Evolutionary conservation across 2,113 vertebrate species (phyloP).

Genomic region (Dermatemys mawii): DNA sequence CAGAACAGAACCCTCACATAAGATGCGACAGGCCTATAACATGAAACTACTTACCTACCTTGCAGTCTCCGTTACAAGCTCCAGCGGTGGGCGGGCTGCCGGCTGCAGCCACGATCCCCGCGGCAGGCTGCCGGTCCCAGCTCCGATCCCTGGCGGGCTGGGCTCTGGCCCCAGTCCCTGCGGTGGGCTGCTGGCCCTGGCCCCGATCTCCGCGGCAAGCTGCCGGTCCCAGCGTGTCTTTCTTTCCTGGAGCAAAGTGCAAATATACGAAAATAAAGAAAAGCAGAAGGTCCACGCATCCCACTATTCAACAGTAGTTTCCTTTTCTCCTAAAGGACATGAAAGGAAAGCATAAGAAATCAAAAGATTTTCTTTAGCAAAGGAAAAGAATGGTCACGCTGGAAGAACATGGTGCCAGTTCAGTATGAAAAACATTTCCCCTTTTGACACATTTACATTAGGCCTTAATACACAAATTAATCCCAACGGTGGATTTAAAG

Average conservation of each 20-base stretch:
- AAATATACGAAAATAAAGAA: slow-evolving; percentile 67
- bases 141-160: too few relatives aligned
- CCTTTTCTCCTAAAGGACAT: slow-evolving; percentile 62
- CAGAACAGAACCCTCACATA: too few relatives aligned
- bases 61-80: slow-evolving; percentile 57
- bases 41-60: slow-evolving; percentile 53
- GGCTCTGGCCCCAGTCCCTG: too few relatives aligned
- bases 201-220: too few relatives aligned
- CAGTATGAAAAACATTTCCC: slow-evolving; percentile 63
- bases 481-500: slow-evolving; percentile 22
- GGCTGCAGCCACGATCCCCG: too few relatives aligned
- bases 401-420: slow-evolving; percentile 39
- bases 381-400: slow-evolving; percentile 57
- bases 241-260: slow-evolving; percentile 57
- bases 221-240: too few relatives aligned
- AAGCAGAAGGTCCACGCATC: slow-evolving; percentile 70
- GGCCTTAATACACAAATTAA: slow-evolving; percentile 50
- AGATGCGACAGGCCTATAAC: too few relatives aligned
- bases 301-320: slow-evolving; percentile 46
- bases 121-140: too few relatives aligned
- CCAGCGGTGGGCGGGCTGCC: too few relatives aligned
- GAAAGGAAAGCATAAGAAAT: slow-evolving; percentile 64
- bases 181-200: too few relatives aligned
- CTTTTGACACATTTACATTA: slow-evolving; percentile 57
- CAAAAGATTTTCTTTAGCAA: slow-evolving; percentile 65